Conservation (phyloP, 2,888 invertebrate genomes). For the Acleris emargana region DNA sequence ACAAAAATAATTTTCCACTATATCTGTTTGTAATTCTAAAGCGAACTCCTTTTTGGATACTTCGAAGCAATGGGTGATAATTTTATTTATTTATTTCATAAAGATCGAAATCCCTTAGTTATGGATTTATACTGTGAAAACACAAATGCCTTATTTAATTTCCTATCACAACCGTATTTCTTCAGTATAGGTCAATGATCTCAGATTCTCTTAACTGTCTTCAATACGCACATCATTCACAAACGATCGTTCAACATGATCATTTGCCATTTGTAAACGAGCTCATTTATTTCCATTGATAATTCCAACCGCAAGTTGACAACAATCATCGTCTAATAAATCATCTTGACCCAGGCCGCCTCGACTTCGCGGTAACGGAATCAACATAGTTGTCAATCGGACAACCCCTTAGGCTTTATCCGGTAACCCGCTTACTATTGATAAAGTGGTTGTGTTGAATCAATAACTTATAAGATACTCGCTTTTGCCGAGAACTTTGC, state of each 20-base stretch:
- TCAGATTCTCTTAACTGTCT: background rate
- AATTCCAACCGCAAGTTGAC: conserved; percentile 18
- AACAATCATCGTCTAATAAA: conserved; percentile 26
- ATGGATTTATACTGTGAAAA: no score
- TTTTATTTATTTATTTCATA: no score
- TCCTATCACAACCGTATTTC: no score
- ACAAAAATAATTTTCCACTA: no score
- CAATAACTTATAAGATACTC: conserved; percentile 4
- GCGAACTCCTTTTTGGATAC: no score
- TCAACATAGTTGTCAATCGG: conserved; percentile 26
- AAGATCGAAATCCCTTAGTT: no score
- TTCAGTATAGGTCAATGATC: no score
- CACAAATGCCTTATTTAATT: no score
- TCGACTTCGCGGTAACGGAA: conserved; percentile 14
- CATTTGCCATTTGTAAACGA: conserved; percentile 2
- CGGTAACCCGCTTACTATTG: conserved; percentile 22
- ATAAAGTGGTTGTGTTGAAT: conserved; percentile 19
- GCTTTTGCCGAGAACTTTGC: background rate
- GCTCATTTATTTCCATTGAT: conserved; percentile 19
- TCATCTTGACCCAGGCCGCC: conserved; percentile 23
- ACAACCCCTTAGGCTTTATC: conserved; percentile 21
- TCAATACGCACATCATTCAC: background rate
- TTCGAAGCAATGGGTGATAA: no score
- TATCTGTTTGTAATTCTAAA: no score
- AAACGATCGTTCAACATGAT: conserved; percentile 4